Conservation (phyloP, 2,888 invertebrate species). For the Caenorhabditis doughertyi region DNA sequence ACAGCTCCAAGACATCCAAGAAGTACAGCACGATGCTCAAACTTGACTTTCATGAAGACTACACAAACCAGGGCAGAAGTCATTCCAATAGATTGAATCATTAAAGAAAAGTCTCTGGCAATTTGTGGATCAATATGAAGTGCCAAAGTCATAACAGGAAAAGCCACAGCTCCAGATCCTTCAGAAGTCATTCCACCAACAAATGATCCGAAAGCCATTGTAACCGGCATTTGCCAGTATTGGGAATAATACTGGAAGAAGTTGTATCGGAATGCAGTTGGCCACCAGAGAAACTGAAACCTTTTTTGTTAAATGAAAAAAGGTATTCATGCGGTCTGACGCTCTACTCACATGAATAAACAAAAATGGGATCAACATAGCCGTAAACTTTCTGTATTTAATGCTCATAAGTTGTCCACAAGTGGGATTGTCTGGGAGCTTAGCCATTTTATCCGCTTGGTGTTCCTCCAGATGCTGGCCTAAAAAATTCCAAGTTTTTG, state of each 20-base stretch:
- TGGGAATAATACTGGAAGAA: slow-evolving; percentile 78
- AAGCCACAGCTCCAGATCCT: slow-evolving; percentile 80
- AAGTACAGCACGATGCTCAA: slow-evolving; percentile 79
- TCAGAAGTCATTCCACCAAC: slow-evolving; percentile 81
- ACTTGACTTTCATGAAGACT: slow-evolving; percentile 80
- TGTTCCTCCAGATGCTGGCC: slow-evolving; percentile 74
- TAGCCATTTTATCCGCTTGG: slow-evolving; percentile 65
- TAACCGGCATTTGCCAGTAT: slow-evolving; percentile 82
- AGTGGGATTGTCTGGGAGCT: slow-evolving; percentile 66
- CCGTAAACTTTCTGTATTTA: slow-evolving; percentile 74
- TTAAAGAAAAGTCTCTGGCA: slow-evolving; percentile 79
- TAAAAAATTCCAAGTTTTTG: slow-evolving; percentile 26
- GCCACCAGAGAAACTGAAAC: slow-evolving; percentile 77
- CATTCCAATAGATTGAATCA: slow-evolving; percentile 81
- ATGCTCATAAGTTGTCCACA: slow-evolving; percentile 70
- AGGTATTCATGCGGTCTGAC: too few relatives aligned
- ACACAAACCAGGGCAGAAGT: slow-evolving; percentile 80
- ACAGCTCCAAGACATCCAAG: slow-evolving; percentile 78
- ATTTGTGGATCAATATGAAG: slow-evolving; percentile 75
- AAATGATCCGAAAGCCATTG: slow-evolving; percentile 82
- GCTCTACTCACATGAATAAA: slow-evolving; percentile 70
- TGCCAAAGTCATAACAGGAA: too few relatives aligned
- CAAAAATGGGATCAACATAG: slow-evolving; percentile 73
- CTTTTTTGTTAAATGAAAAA: too few relatives aligned
- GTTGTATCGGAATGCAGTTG: slow-evolving; percentile 76